These are phyloP conservation scores for Pseudococcus longispinus DNA, from an alignment of 2,888 invertebrate species.

Conservation along the genomic window DNA sequence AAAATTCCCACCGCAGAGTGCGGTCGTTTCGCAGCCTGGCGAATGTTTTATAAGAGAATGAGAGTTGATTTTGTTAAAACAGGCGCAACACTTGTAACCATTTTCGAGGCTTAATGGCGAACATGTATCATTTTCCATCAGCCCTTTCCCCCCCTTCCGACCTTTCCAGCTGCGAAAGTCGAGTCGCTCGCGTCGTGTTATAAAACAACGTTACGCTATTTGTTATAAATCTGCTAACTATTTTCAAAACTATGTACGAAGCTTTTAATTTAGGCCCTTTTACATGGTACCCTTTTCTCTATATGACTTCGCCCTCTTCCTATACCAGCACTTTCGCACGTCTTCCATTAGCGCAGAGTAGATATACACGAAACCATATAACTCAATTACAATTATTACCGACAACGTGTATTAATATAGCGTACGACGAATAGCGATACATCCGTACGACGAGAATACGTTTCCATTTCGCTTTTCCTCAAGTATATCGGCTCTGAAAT, in stretches of 20 bases:
- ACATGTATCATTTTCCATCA: constrained; percentile 13
- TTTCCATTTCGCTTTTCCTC: neutral
- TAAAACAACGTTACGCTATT: neutral
- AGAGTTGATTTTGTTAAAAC: constrained; percentile 12
- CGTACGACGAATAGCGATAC: neutral
- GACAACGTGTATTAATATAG: neutral
- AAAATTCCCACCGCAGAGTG: neutral
- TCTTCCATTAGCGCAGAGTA: constrained; percentile 1
- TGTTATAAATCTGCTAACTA: constrained; percentile 26
- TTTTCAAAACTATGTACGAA: constrained; percentile 8
- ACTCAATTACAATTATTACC: neutral
- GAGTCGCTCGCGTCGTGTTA: neutral
- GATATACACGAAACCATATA: neutral
- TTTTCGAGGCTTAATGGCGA: neutral
- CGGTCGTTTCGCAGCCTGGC: neutral
- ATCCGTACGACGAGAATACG: neutral
- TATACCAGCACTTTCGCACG: neutral
- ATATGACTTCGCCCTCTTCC: neutral
- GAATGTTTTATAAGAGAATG: neutral
- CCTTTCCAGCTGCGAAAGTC: neutral
- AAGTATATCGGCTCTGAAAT: neutral
- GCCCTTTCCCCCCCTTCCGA: neutral
- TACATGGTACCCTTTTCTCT: neutral
- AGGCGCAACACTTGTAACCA: constrained; percentile 16
- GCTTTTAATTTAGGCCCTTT: constrained; percentile 26